Percentiles rank a stretch among this genome's conserved stretches.
Evolutionary conservation across 2,113 vertebrate genomes (phyloP).

Genomic region (Silurus glanis): DNA sequence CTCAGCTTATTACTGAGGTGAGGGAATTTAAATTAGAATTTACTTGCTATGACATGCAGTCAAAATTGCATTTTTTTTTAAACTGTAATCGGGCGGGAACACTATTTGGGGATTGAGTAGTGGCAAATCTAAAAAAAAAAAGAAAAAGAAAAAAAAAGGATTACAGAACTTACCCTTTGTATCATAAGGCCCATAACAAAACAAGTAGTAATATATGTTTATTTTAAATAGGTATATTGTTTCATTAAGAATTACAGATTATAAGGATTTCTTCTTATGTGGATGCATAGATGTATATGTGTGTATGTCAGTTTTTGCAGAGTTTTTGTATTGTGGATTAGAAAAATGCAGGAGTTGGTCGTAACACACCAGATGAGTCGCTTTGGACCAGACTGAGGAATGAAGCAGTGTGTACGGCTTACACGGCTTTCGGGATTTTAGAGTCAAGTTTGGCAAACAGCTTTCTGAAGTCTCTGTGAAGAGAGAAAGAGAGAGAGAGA

Average conservation of each 20-base stretch:
- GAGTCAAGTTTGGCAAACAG: no score
- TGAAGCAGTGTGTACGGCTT: no score
- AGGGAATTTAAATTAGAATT: conserved; percentile 40
- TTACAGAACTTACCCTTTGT: conserved; percentile 3
- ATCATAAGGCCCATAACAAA: not conserved
- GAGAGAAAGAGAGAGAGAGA: not conserved
- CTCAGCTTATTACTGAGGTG: conserved; percentile 27
- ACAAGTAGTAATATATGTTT: no score
- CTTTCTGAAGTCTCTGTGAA: no score
- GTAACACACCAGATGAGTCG: no score
- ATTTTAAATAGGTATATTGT: no score
- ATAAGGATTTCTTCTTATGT: no score
- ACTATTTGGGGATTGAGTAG: conserved; percentile 14
- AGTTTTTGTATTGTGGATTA: not conserved
- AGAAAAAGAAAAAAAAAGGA: not conserved
- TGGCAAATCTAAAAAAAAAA: not conserved
- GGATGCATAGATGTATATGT: no score
- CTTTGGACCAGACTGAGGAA: no score
- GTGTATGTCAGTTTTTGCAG: no score
- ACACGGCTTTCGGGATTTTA: no score
- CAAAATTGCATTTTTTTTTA: conserved; percentile 44
- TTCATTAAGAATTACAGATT: no score
- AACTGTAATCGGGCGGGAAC: conserved; percentile 25
- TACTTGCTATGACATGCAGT: conserved; percentile 50
- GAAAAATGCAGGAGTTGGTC: not conserved